These are phyloP conservation scores for Alethe castanea DNA, from an alignment of 2,113 vertebrate species.

Conservation along the genomic window DNA sequence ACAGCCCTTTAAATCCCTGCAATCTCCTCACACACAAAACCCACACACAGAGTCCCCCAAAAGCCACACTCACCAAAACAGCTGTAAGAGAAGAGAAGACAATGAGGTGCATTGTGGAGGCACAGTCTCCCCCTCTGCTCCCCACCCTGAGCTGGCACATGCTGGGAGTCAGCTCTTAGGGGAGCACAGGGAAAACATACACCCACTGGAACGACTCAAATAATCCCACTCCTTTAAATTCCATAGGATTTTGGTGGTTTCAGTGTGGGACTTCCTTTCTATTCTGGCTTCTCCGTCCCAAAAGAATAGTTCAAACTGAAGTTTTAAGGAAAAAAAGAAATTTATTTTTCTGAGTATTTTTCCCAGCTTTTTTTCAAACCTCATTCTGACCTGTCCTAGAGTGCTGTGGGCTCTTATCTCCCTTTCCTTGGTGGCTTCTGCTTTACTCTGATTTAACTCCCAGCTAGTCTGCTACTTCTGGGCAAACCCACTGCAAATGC, in stretches of 20 bases:
- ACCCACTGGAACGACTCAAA: background rate
- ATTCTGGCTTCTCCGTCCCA: background rate
- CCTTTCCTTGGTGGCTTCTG: background rate
- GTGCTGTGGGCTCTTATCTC: background rate
- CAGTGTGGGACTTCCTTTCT: background rate
- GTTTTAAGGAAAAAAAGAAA: background rate
- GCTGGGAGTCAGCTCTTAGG: background rate
- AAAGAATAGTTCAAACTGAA: background rate
- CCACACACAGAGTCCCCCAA: background rate
- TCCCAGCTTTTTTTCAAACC: background rate
- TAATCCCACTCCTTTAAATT: background rate
- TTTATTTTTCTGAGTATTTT: background rate
- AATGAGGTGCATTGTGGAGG: constrained; percentile 38
- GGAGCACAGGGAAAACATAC: background rate
- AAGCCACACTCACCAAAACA: constrained; percentile 1
- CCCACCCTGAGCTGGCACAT: constrained; percentile 14
- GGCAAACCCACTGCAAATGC: background rate
- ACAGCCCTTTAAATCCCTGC: background rate
- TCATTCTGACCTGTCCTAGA: background rate
- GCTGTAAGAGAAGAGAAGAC: constrained; percentile 36
- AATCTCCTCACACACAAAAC: background rate
- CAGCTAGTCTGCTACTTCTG: background rate
- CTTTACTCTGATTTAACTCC: background rate
- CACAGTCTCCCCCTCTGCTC: background rate
- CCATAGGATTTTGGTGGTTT: background rate